phyloP scores from a whole-genome alignment of 2,797 vertebrate genomes.

The Enoplosus armatus region DNA sequence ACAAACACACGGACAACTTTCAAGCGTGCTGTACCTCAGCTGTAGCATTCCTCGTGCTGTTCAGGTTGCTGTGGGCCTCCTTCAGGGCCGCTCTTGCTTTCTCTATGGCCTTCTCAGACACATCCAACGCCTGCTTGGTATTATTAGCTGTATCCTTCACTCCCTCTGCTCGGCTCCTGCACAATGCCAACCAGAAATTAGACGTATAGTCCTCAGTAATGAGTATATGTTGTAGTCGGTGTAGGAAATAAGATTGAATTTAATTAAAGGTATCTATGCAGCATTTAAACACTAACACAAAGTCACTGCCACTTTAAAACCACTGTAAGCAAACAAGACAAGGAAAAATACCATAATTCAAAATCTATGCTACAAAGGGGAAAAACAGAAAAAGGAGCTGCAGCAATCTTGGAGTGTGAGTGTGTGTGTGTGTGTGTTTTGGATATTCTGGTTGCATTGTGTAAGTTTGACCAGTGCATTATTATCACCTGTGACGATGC shows the following conservation, averaged over 20 bases:
- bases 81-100: constrained; percentile 76
- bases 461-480: neutral
- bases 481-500: neutral
- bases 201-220: neutral
- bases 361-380: neutral
- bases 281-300: neutral
- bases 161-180: constrained; percentile 81
- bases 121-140: constrained; percentile 78
- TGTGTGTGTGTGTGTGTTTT: too few species aligned
- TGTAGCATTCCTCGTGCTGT: constrained; percentile 74
- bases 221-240: neutral
- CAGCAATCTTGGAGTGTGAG: neutral
- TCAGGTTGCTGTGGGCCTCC: constrained; percentile 76
- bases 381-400: neutral
- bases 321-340: too few species aligned
- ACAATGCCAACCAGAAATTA: neutral
- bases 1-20: neutral
- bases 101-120: constrained; percentile 69
- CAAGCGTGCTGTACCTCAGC: constrained; percentile 61
- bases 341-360: too few species aligned
- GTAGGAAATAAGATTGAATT: neutral
- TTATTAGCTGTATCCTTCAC: constrained; percentile 72
- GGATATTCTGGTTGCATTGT: neutral
- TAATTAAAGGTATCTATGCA: neutral
- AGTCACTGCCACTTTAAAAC: neutral